phyloP scores from a whole-genome alignment of 1,140 invertebrate genomes.

The Pogonus chalceus region DNA sequence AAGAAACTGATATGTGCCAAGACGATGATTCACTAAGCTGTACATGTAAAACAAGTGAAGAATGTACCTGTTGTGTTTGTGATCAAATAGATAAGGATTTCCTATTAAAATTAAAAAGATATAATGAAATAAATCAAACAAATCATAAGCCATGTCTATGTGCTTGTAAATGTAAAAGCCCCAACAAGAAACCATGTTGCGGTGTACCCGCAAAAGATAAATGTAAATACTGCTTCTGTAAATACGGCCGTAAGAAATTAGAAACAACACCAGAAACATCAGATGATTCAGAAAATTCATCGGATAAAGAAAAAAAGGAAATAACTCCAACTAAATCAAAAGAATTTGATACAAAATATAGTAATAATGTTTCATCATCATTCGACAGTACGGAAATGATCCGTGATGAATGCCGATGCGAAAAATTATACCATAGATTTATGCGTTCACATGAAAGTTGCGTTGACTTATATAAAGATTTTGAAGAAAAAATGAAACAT shows the following conservation, averaged over 20 bases:
- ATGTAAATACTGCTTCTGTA: too few species aligned
- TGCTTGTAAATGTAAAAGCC: too few species aligned
- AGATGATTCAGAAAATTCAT: not conserved
- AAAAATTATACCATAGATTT: not conserved
- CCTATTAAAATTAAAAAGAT: too few species aligned
- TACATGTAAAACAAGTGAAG: too few species aligned
- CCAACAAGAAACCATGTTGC: too few species aligned
- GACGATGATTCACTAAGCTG: too few species aligned
- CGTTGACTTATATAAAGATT: conserved; percentile 18
- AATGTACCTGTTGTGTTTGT: too few species aligned
- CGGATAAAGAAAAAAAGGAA: not conserved
- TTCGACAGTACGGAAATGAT: not conserved
- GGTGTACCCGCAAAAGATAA: too few species aligned
- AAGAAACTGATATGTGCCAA: too few species aligned
- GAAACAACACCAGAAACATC: not conserved
- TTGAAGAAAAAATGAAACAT: conserved; percentile 18
- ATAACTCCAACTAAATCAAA: not conserved
- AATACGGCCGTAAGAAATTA: not conserved
- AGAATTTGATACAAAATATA: not conserved
- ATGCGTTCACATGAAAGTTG: conserved; percentile 19
- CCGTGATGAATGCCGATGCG: not conserved
- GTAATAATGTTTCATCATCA: not conserved
- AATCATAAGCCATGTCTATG: too few species aligned
- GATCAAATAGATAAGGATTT: too few species aligned
- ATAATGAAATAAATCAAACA: too few species aligned